phyloP scores from a whole-genome alignment of 2,113 vertebrate genomes.

The Excalfactoria chinensis region DNA sequence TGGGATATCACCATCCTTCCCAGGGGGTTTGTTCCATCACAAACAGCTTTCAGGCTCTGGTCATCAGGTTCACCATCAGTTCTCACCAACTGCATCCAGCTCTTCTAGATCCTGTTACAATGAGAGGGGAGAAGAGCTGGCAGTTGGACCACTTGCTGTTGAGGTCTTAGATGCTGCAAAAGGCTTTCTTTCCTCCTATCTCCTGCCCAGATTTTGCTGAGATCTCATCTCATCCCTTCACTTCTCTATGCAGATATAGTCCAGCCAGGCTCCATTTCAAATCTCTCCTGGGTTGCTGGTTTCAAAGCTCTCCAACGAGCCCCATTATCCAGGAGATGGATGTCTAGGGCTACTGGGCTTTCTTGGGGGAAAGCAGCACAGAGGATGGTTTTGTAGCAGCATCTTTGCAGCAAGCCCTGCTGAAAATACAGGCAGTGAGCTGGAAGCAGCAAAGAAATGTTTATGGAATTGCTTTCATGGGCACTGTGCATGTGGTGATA shows the following conservation, averaged over 20 bases:
- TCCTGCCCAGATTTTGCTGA: neutral
- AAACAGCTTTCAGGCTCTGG: neutral
- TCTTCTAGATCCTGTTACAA: neutral
- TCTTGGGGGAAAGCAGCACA: neutral
- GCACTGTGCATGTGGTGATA: neutral
- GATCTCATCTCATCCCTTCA: neutral
- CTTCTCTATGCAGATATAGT: neutral
- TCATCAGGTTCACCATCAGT: neutral
- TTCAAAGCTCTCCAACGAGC: neutral
- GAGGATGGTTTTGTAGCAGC: neutral
- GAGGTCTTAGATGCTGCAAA: neutral
- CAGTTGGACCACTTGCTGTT: neutral
- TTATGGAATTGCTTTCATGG: neutral
- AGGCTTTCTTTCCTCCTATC: neutral
- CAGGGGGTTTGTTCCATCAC: neutral
- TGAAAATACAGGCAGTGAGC: neutral
- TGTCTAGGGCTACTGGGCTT: neutral
- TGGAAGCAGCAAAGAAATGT: neutral
- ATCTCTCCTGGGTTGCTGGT: neutral
- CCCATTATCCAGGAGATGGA: neutral
- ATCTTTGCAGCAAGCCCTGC: neutral
- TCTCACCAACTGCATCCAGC: neutral
- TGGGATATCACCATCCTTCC: neutral
- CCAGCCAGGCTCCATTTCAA: neutral
- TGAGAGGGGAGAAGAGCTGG: neutral